Evolutionary conservation across 2,888 invertebrate species (phyloP), one percentile per base, ranked within the genome.

Genomic region (Brachypalpus laphriformis): DNA sequence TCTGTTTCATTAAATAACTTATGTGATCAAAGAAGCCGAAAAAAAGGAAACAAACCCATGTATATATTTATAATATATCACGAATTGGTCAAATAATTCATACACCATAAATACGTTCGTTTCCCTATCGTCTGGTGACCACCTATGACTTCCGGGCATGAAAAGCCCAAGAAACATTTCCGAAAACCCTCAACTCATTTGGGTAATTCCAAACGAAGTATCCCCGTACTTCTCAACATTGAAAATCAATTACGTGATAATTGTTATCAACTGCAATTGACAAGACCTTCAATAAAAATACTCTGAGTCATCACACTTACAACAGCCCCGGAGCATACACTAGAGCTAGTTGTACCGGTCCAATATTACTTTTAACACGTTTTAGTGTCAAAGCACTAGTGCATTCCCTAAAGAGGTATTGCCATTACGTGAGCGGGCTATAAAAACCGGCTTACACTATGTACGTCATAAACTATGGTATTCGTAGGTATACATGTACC

Each of bases 371-470:
- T 56, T 56, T 34, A 56, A 9, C 34, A 16, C 16, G 18, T 16
- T 18, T 31, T 22, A 54, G 49, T 51, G 49, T n/a, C 25, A 51
- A 51, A 51, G 25, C 54, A 28, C 31, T 14, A 56, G 18, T 56
- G 31, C 18, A 56, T 11, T 14, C 18, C 34, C 31, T 9, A 18
- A 3, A 56, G 18, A 56, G 14, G 31, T 31, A 16, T 56, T 14
- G 8, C 14, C 14, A 28, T 14, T 22, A 51, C 51, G 28, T 51
- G 28, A 5, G 3, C 14, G 6, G 2, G 34, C 22, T 18, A 56
- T 7, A 56, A 56, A 34, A 56, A 56, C 56, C 56, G 56, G 56
- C 28, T 56, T 34, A 56, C 16, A 5, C 56, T 56, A n/a, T 11
- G 14, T 34, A 56, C 56, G 56, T 31, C 56, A 56, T 34, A 18